Conservation (phyloP, 2,797 vertebrate genomes). For the Florisuga fusca region DNA sequence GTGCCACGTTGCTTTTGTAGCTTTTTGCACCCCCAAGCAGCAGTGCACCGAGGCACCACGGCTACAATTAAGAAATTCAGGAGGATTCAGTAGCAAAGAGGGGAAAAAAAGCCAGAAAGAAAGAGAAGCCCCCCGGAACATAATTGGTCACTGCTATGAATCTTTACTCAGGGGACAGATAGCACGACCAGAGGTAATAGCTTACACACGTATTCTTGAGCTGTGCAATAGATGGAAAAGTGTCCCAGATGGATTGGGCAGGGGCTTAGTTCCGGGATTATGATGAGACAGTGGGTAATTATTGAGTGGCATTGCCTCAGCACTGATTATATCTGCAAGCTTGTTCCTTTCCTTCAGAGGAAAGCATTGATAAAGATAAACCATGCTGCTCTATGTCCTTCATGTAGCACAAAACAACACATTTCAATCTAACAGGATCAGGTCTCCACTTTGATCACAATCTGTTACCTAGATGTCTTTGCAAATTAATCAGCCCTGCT, state of each 20-base stretch:
- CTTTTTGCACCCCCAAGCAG: constrained; percentile 8
- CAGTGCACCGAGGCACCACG: constrained; percentile 35
- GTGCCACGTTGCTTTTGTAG: neutral
- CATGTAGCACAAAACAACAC: constrained; percentile 81
- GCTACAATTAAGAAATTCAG: constrained; percentile 56
- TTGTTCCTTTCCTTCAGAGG: constrained; percentile 84
- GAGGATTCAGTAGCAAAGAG: constrained; percentile 37
- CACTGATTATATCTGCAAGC: constrained; percentile 89
- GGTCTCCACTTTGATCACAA: constrained; percentile 85
- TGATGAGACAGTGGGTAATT: constrained; percentile 91
- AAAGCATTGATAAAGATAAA: constrained; percentile 85
- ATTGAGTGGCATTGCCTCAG: constrained; percentile 90
- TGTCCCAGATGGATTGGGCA: constrained; percentile 96
- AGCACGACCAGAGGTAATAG: constrained; percentile 81
- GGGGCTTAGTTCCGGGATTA: constrained; percentile 97
- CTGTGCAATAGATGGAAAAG: constrained; percentile 83
- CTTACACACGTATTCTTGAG: constrained; percentile 80
- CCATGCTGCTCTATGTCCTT: constrained; percentile 81
- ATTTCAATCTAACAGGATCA: constrained; percentile 86
- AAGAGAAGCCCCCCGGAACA: constrained; percentile 54
- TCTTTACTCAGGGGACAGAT: constrained; percentile 78
- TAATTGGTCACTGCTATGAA: constrained; percentile 82
- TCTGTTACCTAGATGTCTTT: constrained; percentile 87
- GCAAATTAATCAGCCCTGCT: constrained; percentile 87
- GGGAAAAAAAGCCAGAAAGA: neutral